These are phyloP conservation scores for Diplodus sargus DNA, from an alignment of 2,797 vertebrate species.

Conservation along the genomic window DNA sequence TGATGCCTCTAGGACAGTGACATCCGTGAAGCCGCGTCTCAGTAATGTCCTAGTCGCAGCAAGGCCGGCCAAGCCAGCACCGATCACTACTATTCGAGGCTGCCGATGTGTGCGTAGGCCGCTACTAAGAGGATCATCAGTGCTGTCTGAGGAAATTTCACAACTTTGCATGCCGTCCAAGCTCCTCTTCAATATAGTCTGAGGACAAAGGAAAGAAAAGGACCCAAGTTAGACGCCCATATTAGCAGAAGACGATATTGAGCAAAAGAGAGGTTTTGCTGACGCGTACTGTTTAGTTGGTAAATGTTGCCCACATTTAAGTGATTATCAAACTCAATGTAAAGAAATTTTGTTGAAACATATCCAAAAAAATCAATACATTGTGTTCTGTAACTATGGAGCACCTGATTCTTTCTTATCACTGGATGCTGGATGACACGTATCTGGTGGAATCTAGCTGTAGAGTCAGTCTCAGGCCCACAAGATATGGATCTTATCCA, in stretches of 20 bases:
- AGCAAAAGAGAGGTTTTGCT: constrained; percentile 1
- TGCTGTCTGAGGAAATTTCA: constrained; percentile 99
- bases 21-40: constrained; percentile 95
- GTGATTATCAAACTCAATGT: neutral
- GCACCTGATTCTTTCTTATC: too few species aligned
- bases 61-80: constrained; percentile 97
- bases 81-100: constrained; percentile 98
- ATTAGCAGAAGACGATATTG: neutral
- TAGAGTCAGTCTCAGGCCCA: neutral
- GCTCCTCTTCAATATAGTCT: constrained; percentile 96
- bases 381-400: neutral
- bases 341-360: neutral
- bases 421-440: too few species aligned
- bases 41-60: constrained; percentile 93
- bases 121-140: constrained; percentile 99
- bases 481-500: neutral
- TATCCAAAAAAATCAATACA: neutral
- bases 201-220: constrained; percentile 26
- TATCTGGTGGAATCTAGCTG: too few species aligned
- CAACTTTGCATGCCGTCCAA: constrained; percentile 99
- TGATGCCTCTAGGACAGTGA: constrained; percentile 96
- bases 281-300: neutral
- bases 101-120: constrained; percentile 93
- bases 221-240: neutral
- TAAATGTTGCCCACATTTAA: neutral